Evolutionary conservation across 2,797 vertebrate species (phyloP).

Genomic region (Ctenopoma kingsleyae): DNA sequence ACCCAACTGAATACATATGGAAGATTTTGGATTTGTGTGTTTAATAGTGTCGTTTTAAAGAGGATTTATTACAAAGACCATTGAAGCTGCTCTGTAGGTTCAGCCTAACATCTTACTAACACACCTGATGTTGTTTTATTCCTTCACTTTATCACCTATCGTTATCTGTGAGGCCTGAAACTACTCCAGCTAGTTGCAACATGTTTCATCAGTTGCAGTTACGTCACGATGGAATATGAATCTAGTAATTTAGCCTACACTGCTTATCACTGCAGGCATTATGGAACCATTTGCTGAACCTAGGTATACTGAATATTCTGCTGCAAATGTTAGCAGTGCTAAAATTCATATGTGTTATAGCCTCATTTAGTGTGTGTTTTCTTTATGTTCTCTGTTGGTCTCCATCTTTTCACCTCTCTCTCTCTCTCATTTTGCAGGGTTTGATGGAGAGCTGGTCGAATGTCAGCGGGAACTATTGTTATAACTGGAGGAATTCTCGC

Average conservation of each 20-base stretch:
- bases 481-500: conserved; percentile 98
- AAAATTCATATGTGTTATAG: background rate
- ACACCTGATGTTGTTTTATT: too few species aligned
- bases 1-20: background rate
- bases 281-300: conserved; percentile 78
- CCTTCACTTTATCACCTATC: too few species aligned
- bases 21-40: background rate
- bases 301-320: conserved; percentile 66
- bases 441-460: conserved; percentile 98
- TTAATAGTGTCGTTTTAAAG: too few species aligned
- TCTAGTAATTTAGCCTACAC: conserved; percentile 31
- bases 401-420: background rate
- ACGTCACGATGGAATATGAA: conserved; percentile 49
- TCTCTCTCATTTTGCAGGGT: conserved; percentile 79
- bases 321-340: background rate
- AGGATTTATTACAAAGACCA: background rate
- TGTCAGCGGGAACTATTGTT: conserved; percentile 99
- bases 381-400: background rate
- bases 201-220: conserved; percentile 60
- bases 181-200: conserved; percentile 28
- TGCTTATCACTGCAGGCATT: conserved; percentile 72
- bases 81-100: background rate
- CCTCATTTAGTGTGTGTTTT: conserved; percentile 2
- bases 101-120: too few species aligned
- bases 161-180: conserved; percentile 6